These are phyloP conservation scores for Pimephales promelas DNA, from an alignment of 2,113 vertebrate genomes.

Conservation along the genomic window DNA sequence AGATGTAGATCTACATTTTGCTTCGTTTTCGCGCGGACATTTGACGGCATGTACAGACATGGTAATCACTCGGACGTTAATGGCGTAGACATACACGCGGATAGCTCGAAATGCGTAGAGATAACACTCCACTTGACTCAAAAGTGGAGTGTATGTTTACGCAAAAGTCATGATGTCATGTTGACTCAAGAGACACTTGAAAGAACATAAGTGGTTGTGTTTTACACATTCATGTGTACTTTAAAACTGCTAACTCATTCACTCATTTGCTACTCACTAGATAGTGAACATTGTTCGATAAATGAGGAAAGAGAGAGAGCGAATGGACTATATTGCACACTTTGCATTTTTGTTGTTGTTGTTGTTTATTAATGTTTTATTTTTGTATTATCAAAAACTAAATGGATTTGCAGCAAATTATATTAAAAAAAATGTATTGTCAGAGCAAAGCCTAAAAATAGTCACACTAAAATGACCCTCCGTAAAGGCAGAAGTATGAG, in stretches of 20 bases:
- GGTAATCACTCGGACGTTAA: too few species aligned
- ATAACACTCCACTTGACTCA: too few species aligned
- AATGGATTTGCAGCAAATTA: not conserved
- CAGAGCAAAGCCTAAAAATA: not conserved
- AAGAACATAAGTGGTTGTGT: not conserved
- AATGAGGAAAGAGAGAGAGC: not conserved
- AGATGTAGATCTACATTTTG: too few species aligned
- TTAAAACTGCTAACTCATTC: not conserved
- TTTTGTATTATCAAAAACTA: not conserved
- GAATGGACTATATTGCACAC: not conserved
- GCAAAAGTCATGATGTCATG: too few species aligned
- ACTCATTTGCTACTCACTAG: not conserved
- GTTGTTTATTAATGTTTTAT: not conserved
- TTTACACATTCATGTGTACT: not conserved
- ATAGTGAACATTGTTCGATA: not conserved
- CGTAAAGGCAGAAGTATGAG: not conserved
- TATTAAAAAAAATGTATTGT: not conserved
- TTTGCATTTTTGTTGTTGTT: not conserved
- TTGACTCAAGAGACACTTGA: not conserved
- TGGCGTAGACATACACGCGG: too few species aligned
- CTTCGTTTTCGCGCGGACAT: too few species aligned
- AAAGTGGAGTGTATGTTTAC: too few species aligned
- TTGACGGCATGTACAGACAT: too few species aligned
- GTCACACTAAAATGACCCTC: not conserved
- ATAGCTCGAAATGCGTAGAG: too few species aligned